A percentile compares a stretch with the other conserved stretches of the same genome.
Conservation (phyloP, 1,140 invertebrate species). For the Lepidurus apus region DNA sequence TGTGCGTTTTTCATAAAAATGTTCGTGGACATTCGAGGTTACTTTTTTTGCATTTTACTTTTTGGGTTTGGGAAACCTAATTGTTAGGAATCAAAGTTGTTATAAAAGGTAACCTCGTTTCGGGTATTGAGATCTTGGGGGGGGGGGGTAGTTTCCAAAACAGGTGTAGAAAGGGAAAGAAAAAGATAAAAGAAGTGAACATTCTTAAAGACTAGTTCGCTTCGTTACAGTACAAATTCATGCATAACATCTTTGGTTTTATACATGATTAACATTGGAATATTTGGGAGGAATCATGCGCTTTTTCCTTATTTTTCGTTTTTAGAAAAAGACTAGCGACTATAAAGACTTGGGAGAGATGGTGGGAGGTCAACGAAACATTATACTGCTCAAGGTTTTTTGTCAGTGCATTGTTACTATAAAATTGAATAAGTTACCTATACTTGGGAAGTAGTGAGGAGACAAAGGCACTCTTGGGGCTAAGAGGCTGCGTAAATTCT, state of each 20-base stretch:
- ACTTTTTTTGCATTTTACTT: too few species aligned
- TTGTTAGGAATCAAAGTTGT: too few species aligned
- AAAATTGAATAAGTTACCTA: too few species aligned
- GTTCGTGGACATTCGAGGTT: background rate
- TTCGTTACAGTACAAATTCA: background rate
- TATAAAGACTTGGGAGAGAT: background rate
- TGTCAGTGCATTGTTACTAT: too few species aligned
- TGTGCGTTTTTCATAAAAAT: background rate
- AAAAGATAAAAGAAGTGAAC: slow-evolving; percentile 1
- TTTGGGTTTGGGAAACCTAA: too few species aligned
- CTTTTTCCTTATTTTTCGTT: background rate
- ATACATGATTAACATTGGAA: background rate
- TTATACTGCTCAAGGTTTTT: too few species aligned
- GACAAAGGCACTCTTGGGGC: background rate
- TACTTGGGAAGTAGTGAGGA: background rate
- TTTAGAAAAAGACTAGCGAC: slow-evolving; percentile 4
- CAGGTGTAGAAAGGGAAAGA: background rate
- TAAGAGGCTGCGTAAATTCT: too few species aligned
- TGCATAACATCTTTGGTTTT: background rate
- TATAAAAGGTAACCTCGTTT: background rate
- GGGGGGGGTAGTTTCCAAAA: background rate
- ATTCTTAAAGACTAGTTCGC: slow-evolving; percentile 19
- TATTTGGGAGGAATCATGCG: background rate
- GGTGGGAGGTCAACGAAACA: too few species aligned
- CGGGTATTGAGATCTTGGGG: background rate